Evolutionary conservation across 2,888 invertebrate genomes (phyloP).

Genomic region (Drosophila rubida): DNA sequence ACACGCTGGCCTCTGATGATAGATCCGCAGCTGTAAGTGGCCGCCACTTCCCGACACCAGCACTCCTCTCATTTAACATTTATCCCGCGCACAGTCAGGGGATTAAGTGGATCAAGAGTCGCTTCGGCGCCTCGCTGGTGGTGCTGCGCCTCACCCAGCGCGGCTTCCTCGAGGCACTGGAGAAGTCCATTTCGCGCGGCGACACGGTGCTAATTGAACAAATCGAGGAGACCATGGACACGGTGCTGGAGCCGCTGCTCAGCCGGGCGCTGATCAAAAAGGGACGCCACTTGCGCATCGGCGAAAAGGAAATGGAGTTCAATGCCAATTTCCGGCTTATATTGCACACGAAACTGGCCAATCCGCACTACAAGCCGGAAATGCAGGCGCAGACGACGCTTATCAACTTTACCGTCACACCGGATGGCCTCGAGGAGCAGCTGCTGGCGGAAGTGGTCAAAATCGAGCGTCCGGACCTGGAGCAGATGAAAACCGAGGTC

Average conservation of each 20-base stretch:
- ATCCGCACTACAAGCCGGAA: constrained; percentile 98
- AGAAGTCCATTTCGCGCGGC: constrained; percentile 90
- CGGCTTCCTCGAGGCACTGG: constrained; percentile 94
- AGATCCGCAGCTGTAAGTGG: constrained; percentile 92
- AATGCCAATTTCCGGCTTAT: constrained; percentile 92
- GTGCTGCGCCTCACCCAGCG: constrained; percentile 92
- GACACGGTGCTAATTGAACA: constrained; percentile 94
- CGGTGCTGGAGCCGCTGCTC: constrained; percentile 95
- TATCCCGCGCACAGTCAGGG: constrained; percentile 88
- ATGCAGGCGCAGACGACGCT: constrained; percentile 98
- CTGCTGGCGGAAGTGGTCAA: constrained; percentile 97
- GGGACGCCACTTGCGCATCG: constrained; percentile 92
- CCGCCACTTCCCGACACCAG: not conserved
- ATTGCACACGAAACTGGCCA: constrained; percentile 96
- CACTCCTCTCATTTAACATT: not conserved
- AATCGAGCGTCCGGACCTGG: constrained; percentile 96
- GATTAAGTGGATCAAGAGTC: constrained; percentile 97
- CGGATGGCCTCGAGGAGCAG: constrained; percentile 98
- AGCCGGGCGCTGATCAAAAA: constrained; percentile 95
- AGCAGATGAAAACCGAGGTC: constrained; percentile 92
- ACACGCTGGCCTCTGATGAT: constrained; percentile 98
- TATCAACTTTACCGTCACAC: constrained; percentile 98
- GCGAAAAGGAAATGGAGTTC: constrained; percentile 97
- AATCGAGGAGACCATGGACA: constrained; percentile 95
- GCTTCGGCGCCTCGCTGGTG: constrained; percentile 90